Percentiles rank a stretch among this genome's conserved stretches.
phyloP scores from a whole-genome alignment of 2,888 invertebrate genomes.

The Pediacus dermestoides region DNA sequence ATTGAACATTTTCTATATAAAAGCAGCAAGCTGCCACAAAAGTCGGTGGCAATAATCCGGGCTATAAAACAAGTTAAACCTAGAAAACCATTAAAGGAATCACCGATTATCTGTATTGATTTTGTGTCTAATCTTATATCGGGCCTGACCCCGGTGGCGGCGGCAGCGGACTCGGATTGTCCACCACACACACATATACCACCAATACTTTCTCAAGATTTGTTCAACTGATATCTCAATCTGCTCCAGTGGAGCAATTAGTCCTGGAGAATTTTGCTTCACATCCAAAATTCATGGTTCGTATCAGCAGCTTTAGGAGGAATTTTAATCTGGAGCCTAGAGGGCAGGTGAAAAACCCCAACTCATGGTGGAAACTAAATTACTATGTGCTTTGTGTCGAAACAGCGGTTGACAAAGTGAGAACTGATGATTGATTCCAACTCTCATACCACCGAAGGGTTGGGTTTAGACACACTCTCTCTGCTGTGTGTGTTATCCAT shows the following conservation, averaged over 20 bases:
- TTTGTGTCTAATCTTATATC: slow-evolving; percentile 41
- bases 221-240: slow-evolving; percentile 21
- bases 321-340: too few species aligned
- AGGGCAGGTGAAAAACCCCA: too few species aligned
- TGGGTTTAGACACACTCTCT: too few species aligned
- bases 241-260: slow-evolving; percentile 15
- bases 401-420: slow-evolving; percentile 20
- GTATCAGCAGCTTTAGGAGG: too few species aligned
- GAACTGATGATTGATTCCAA: slow-evolving; percentile 13
- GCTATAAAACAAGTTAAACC: slow-evolving; percentile 36
- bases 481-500: too few species aligned
- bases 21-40: slow-evolving; percentile 25
- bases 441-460: too few species aligned
- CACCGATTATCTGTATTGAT: slow-evolving; percentile 46
- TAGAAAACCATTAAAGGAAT: slow-evolving; percentile 45
- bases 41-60: slow-evolving; percentile 31
- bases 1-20: slow-evolving; percentile 26
- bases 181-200: slow-evolving; percentile 25
- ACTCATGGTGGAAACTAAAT: slow-evolving; percentile 21
- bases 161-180: slow-evolving; percentile 19
- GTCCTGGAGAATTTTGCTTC: too few species aligned
- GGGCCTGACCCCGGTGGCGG: slow-evolving; percentile 23
- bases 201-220: slow-evolving; percentile 29
- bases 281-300: too few species aligned
- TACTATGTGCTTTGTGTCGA: slow-evolving; percentile 19